Conservation (phyloP, 1,140 invertebrate species). For the Dendroctonus ponderosae region DNA sequence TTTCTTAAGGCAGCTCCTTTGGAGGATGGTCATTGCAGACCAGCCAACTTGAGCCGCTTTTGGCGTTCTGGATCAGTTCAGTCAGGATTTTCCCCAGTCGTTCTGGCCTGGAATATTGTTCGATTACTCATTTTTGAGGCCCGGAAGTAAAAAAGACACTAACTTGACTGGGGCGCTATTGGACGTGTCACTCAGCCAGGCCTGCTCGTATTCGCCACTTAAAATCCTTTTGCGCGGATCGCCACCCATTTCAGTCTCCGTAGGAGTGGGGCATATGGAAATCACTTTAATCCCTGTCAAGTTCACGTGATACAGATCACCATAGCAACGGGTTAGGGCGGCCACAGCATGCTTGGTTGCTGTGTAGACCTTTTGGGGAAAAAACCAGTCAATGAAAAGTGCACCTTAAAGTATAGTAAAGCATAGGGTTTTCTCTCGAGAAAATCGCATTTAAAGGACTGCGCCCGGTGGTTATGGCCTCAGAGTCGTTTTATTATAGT, state of each 20-base stretch:
- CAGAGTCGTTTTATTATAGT: too few relatives aligned
- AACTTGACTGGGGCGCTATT: conserved; percentile 64
- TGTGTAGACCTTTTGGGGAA: conserved; percentile 58
- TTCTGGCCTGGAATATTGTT: conserved; percentile 57
- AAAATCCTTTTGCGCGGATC: conserved; percentile 59
- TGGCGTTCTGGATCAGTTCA: conserved; percentile 62
- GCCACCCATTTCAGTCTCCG: conserved; percentile 49
- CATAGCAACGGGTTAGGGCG: conserved; percentile 70
- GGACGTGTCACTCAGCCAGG: conserved; percentile 65
- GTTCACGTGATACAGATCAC: conserved; percentile 56
- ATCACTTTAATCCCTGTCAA: conserved; percentile 57
- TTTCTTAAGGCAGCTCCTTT: conserved; percentile 52
- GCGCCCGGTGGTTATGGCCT: too few relatives aligned
- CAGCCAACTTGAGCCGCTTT: conserved; percentile 69
- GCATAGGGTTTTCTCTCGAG: too few relatives aligned
- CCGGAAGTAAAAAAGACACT: not conserved
- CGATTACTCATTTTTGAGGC: conserved; percentile 4
- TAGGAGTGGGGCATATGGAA: conserved; percentile 56
- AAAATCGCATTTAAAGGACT: too few relatives aligned
- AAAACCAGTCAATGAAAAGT: too few relatives aligned
- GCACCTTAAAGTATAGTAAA: too few relatives aligned
- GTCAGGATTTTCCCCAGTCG: conserved; percentile 65
- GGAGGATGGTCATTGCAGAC: conserved; percentile 66
- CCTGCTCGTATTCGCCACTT: conserved; percentile 66
- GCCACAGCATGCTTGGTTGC: conserved; percentile 76